Evolutionary conservation across 2,113 vertebrate species (phyloP).

Genomic region (Myrmophylax atrothorax): DNA sequence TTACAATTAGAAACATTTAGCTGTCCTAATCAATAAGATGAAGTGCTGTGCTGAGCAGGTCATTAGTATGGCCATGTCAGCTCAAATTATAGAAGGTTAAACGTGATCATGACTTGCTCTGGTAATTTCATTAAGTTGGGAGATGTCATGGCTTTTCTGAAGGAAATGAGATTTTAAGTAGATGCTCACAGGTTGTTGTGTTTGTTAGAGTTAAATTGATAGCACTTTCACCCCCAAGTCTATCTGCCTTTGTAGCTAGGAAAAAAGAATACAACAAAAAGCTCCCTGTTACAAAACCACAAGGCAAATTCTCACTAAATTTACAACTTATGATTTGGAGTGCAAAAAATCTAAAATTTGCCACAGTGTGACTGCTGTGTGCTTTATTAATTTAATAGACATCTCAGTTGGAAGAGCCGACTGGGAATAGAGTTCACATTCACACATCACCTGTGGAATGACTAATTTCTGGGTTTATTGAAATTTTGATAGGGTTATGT

Average conservation of each 20-base stretch:
- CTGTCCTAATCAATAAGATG: constrained; percentile 12
- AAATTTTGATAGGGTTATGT: neutral
- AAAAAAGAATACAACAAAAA: neutral
- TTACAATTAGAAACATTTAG: neutral
- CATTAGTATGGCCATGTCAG: neutral
- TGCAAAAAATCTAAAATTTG: neutral
- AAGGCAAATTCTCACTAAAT: neutral
- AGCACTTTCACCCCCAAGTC: rapidly evolving
- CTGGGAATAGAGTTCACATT: neutral
- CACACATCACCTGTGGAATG: neutral
- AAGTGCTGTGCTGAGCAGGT: neutral
- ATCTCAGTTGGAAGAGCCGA: neutral
- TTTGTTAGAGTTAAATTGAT: neutral
- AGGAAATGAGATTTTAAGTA: neutral
- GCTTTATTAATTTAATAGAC: neutral
- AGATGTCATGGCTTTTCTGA: neutral
- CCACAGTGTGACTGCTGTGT: neutral
- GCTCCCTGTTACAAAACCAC: neutral
- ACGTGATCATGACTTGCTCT: neutral
- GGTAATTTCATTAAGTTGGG: neutral
- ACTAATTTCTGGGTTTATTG: neutral
- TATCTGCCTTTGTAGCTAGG: neutral
- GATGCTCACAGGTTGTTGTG: neutral
- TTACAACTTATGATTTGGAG: neutral
- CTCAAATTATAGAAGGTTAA: neutral